Conservation (phyloP, 2,888 invertebrate species). For the Agriopis marginaria region DNA sequence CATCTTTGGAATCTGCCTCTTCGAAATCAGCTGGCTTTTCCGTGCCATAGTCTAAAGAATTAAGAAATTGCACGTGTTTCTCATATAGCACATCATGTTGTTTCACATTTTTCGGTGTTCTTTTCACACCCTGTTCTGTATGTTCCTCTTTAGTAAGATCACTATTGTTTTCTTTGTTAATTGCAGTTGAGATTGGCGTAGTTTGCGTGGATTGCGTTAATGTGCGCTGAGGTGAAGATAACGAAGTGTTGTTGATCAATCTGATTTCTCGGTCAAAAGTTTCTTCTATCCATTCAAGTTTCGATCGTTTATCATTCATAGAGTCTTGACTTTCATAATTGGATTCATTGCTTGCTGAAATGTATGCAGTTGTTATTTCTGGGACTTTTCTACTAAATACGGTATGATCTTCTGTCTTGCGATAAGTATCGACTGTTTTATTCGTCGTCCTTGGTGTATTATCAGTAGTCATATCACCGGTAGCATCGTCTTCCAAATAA, state of each 20-base stretch:
- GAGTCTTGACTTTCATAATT: conserved; percentile 25
- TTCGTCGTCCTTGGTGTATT: not conserved
- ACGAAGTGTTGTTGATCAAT: conserved; percentile 27
- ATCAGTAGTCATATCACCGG: not conserved
- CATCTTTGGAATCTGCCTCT: conserved; percentile 59
- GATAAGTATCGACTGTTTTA: conserved; percentile 42
- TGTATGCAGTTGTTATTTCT: not conserved
- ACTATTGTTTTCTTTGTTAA: conserved; percentile 47
- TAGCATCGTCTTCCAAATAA: conserved; percentile 45
- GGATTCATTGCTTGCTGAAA: conserved; percentile 8
- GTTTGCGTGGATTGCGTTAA: not conserved
- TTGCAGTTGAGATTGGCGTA: conserved; percentile 15
- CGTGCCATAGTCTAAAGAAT: conserved; percentile 70
- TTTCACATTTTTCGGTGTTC: conserved; percentile 42
- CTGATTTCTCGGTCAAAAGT: conserved; percentile 54
- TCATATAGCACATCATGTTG: conserved; percentile 57
- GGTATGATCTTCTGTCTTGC: conserved; percentile 13
- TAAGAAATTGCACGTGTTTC: conserved; percentile 66
- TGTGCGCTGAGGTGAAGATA: not conserved
- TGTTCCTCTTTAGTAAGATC: conserved; percentile 53
- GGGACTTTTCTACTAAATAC: conserved; percentile 25
- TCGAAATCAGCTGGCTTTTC: conserved; percentile 57
- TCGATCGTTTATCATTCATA: conserved; percentile 26
- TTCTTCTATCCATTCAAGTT: conserved; percentile 60
- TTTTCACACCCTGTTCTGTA: not conserved